A percentile compares a stretch with the other conserved stretches of the same genome.
These are phyloP conservation scores for Cydia amplana DNA, from an alignment of 1,140 invertebrate species.

Conservation along the genomic window DNA sequence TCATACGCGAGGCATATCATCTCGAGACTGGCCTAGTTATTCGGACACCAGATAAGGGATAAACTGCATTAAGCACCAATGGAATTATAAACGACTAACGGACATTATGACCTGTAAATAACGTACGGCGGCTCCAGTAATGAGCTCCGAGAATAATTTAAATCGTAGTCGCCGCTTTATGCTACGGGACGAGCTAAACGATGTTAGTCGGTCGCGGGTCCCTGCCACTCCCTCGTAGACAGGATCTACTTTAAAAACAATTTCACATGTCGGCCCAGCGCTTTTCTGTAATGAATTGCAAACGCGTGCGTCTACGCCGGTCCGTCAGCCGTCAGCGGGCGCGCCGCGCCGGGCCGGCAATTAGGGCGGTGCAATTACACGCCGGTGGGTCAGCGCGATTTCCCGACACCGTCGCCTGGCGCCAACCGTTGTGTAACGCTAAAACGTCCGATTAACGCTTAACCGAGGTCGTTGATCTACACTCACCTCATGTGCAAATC, in stretches of 20 bases:
- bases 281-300: conserved; percentile 58
- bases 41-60: conserved; percentile 33
- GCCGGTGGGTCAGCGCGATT: conserved; percentile 71
- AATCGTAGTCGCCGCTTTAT: conserved; percentile 27
- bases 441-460: conserved; percentile 55
- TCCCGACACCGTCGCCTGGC: conserved; percentile 70
- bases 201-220: conserved; percentile 58
- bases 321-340: conserved; percentile 55
- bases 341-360: conserved; percentile 51
- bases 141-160: conserved; percentile 32
- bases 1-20: conserved; percentile 35
- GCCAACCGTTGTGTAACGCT: conserved; percentile 71
- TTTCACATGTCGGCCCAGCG: conserved; percentile 55
- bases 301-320: conserved; percentile 52
- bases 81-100: conserved; percentile 34
- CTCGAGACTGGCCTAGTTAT: conserved; percentile 39
- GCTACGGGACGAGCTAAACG: conserved; percentile 39
- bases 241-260: conserved; percentile 65
- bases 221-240: conserved; percentile 51
- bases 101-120: conserved; percentile 30
- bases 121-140: conserved; percentile 17
- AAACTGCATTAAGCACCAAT: conserved; percentile 34
- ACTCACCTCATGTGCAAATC: conserved; percentile 52
- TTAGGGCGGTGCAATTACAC: conserved; percentile 72
- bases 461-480: conserved; percentile 71